These are phyloP conservation scores for Colossoma macropomum DNA, from an alignment of 2,113 vertebrate species.

Conservation along the genomic window DNA sequence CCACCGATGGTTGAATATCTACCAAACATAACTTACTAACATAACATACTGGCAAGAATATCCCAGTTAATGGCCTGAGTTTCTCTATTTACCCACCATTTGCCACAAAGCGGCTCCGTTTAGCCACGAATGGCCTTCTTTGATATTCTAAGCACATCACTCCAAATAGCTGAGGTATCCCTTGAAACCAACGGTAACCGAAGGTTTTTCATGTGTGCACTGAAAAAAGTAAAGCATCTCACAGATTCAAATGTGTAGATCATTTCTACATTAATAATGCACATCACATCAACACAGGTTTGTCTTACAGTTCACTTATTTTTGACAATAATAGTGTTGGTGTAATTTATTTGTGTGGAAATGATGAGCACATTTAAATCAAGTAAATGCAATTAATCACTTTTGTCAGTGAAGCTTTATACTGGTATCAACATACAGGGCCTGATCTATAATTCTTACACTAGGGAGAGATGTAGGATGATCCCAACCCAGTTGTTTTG, in stretches of 20 bases:
- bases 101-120: slow-evolving; percentile 40
- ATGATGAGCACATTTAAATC: no score
- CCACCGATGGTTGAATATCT: slow-evolving; percentile 55
- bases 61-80: slow-evolving; percentile 34
- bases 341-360: no score
- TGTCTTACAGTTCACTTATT: no score
- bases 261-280: background rate
- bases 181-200: slow-evolving; percentile 39
- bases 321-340: no score
- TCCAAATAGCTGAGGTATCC: slow-evolving; percentile 69
- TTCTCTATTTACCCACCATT: slow-evolving; percentile 47
- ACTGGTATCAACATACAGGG: no score
- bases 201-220: background rate
- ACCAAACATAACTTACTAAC: slow-evolving; percentile 39
- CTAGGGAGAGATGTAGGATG: no score
- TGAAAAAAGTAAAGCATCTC: background rate
- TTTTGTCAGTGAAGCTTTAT: no score
- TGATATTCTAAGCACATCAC: slow-evolving; percentile 70
- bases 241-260: background rate
- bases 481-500: no score
- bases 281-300: no score
- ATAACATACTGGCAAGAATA: slow-evolving; percentile 30
- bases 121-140: slow-evolving; percentile 49
- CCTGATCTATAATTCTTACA: no score
- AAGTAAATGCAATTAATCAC: no score